Base-by-base conservation (phyloP, 2,888 invertebrate species). In the Nasonia oneida region DNA sequence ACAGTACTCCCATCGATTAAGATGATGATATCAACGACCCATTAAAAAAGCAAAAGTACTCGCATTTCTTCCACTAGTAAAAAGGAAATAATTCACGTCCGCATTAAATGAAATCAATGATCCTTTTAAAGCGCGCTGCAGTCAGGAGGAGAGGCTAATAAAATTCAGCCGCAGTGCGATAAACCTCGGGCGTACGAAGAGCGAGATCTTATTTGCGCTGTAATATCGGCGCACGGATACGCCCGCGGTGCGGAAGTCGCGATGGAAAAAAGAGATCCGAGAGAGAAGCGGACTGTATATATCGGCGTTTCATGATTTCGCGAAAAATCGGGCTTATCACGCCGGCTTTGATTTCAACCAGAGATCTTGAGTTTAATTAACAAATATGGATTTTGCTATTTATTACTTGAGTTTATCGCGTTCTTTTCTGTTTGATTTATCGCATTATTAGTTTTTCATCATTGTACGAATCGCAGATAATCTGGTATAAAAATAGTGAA, bases 11-110 rank as follows among this genome's bases (percentile, higher is more conserved):
- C 57, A 10, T 61, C 57, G 57, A 61, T 57, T 57, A n/a, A 57
- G n/a, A n/a, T 57, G n/a, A n/a, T 12, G 12, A 47, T 61, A 23
- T 23, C 23, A 61, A n/a, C 18, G 0, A 4, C n/a, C 8, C 57
- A 61, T 61, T 61, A 57, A 57, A 6, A 4, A 64, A 64, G 64
- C 2, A 29, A 64, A 64, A 23, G 29, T 0, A n/a, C 2, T 29
- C 29, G 23, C 1, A 64, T 57, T 57, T n/a, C 5, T 57, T 57
- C 5, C 5, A 18, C 57, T 57, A 18, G 0, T 61, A 61, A 61
- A 23, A 61, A n/a, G 57, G n/a, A 61, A 61, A 61, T 61, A 61
- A 61, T 61, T 23, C 67, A 67, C 33, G 67, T 33, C 67, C 29
- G n/a, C n/a, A 67, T 33, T 67, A 33, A 67, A 67, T 14, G 33